Evolutionary conservation across 2,888 invertebrate genomes (phyloP), one percentile per base, ranked within the genome.

Genomic region (Rotaria magnacalcarata): DNA sequence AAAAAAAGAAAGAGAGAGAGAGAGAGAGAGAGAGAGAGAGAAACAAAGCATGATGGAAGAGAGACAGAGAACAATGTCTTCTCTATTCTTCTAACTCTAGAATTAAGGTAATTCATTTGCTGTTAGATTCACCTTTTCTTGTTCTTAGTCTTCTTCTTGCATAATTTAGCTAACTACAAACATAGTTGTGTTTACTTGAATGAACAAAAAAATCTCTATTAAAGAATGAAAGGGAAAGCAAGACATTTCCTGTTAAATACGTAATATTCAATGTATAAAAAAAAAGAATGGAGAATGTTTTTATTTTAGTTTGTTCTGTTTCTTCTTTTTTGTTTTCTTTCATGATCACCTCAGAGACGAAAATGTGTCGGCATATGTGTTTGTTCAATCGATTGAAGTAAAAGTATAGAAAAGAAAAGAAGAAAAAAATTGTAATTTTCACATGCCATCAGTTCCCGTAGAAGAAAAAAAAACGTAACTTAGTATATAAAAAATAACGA

Each of bases 291-390:
- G 6, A 19, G 54, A 54, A 5, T 54, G 21, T 19, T 54, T 54
- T 67, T 19, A 19, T 27, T 67, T 27, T 67, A 34, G 34, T 67
- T 34, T 67, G 67, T 67, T 67, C 34, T 54, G 54, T 54, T 21
- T 19, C 21, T 54, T 34, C 27, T 19, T 34, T 67, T 16, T 34
- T 67, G 14, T 67, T 27, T 27, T 67, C 34, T 34, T 67, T 6
- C 67, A 27, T 67, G 34, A 67, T 67, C 67, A 67, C 67, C 67
- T 67, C 67, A 67, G 67, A 67, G 34, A 67, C 67, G 67, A 67
- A 34, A 34, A 56, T 11, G 24, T 56, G 56, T 56, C 56, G 56
- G 67, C 27, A 34, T 34, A 14, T 34, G 14, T 67, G 67, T 67
- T 67, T 67, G 67, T 34, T 67, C 67, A 67, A 67, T 67, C 11